Conservation (phyloP, 53 echinoderm and acorn worm species). For the Paracentrotus lividus region DNA sequence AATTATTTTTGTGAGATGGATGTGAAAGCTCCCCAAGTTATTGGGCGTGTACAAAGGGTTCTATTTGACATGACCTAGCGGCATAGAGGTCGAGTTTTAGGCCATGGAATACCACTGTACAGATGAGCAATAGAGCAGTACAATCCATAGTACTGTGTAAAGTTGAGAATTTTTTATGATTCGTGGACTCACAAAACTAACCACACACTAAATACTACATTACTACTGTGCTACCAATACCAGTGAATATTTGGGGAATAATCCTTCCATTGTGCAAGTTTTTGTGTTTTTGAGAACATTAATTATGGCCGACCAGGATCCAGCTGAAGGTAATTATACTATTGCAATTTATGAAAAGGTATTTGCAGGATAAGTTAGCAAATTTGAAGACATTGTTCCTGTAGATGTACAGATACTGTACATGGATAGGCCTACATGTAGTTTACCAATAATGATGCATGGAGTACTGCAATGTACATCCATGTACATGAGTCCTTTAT, state of each 20-base stretch:
- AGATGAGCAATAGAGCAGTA: conserved; percentile 39
- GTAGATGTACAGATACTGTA: not conserved
- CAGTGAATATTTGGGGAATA: not conserved
- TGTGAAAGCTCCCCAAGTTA: not conserved
- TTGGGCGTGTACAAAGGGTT: conserved; percentile 25
- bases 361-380: no score
- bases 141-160: not conserved
- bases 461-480: no score
- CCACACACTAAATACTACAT: not conserved
- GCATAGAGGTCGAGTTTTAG: conserved; percentile 33
- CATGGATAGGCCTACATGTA: not conserved
- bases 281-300: not conserved
- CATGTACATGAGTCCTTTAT: no score
- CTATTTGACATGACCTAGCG: conserved; percentile 37
- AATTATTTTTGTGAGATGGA: conserved; percentile 11
- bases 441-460: no score
- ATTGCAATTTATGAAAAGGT: not conserved
- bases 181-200: not conserved
- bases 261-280: not conserved
- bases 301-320: conserved; percentile 1
- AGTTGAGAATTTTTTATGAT: conserved; percentile 27
- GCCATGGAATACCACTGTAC: conserved; percentile 21
- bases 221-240: not conserved
- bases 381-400: not conserved
- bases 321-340: not conserved